Conservation (phyloP, 2,797 vertebrate species). For the Sylvilagus floridanus region DNA sequence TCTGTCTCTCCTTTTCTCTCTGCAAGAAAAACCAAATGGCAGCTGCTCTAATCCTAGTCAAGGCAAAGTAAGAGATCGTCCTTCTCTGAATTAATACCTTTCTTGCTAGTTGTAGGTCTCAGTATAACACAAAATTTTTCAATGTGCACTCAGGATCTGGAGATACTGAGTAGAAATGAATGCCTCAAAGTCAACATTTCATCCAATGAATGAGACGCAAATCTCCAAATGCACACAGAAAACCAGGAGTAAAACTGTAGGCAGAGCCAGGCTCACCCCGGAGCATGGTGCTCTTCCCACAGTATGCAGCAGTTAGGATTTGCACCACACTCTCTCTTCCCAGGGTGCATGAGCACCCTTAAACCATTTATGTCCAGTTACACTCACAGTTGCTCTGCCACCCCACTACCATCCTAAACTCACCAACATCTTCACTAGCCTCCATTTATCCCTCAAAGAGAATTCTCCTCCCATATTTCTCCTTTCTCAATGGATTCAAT, state of each 20-base stretch:
- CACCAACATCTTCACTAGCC: background rate
- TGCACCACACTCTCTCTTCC: background rate
- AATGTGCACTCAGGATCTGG: background rate
- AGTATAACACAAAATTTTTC: background rate
- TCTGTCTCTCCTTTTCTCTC: too few relatives aligned
- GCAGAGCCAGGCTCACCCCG: background rate
- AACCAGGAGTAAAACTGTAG: slow-evolving; percentile 1
- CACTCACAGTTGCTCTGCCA: background rate
- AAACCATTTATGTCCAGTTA: background rate
- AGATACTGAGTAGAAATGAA: background rate
- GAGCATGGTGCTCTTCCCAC: background rate
- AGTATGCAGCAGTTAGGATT: background rate
- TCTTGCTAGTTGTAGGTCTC: background rate
- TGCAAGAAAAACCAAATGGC: slow-evolving; percentile 16
- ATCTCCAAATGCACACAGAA: background rate
- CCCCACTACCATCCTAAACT: slow-evolving; percentile 15
- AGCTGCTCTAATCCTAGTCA: slow-evolving; percentile 41
- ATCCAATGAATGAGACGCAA: background rate
- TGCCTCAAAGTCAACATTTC: slow-evolving; percentile 12
- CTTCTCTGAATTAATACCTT: slow-evolving; percentile 54
- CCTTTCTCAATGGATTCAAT: background rate
- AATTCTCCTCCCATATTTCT: background rate
- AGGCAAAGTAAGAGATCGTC: background rate
- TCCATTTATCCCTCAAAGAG: background rate
- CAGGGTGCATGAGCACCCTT: background rate